Conservation (phyloP, 2,797 vertebrate species). For the Phyllotis vaccarum region DNA sequence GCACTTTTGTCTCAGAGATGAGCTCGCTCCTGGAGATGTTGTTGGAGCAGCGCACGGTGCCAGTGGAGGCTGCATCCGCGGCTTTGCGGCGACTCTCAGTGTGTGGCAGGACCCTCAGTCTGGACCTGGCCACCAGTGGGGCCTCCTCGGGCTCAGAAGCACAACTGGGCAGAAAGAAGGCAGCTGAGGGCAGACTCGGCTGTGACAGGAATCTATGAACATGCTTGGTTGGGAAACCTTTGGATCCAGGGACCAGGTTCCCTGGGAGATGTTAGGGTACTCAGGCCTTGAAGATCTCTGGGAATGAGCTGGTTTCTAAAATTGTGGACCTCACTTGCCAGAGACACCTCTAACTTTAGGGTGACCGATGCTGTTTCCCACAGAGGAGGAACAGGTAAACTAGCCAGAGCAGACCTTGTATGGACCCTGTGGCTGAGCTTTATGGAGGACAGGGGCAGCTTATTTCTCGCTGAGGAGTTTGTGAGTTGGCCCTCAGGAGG, state of each 20-base stretch:
- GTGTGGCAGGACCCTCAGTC: constrained; percentile 90
- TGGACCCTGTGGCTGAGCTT: background rate
- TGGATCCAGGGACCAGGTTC: constrained; percentile 22
- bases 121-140: constrained; percentile 84
- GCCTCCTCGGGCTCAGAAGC: background rate
- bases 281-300: background rate
- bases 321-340: constrained; percentile 26
- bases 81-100: constrained; percentile 94
- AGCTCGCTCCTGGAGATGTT: constrained; percentile 96
- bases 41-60: constrained; percentile 92
- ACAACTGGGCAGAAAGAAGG: constrained; percentile 7
- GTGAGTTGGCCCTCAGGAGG: background rate
- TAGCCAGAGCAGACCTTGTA: constrained; percentile 29
- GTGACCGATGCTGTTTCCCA: background rate
- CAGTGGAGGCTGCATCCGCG: constrained; percentile 88
- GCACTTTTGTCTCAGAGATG: constrained; percentile 95
- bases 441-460: background rate
- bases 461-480: constrained; percentile 61
- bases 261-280: background rate
- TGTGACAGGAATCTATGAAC: constrained; percentile 32
- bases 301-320: constrained; percentile 11
- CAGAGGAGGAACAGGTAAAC: background rate
- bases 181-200: background rate
- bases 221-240: background rate
- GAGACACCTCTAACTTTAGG: constrained; percentile 21